These are phyloP conservation scores for Agrotis puta DNA, from an alignment of 2,888 invertebrate genomes.

Conservation along the genomic window DNA sequence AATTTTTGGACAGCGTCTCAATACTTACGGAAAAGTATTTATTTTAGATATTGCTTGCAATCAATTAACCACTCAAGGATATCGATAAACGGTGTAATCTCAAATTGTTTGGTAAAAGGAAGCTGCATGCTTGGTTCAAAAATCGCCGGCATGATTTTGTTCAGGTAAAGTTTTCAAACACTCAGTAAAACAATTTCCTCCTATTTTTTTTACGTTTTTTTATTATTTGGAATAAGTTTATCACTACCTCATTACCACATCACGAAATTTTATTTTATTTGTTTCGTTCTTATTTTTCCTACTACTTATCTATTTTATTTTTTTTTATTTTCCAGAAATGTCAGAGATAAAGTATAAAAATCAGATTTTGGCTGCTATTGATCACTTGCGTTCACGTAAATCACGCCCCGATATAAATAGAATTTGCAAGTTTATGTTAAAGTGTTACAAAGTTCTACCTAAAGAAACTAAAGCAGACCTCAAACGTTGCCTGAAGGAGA, in stretches of 20 bases:
- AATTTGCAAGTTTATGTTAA: conserved; percentile 95
- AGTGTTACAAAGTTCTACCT: conserved; percentile 93
- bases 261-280: conserved; percentile 23
- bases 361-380: conserved; percentile 95
- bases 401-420: conserved; percentile 96
- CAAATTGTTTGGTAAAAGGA: conserved; percentile 6
- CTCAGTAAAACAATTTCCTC: background rate
- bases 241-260: background rate
- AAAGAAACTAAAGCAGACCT: conserved; percentile 93
- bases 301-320: conserved; percentile 43
- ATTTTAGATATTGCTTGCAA: conserved; percentile 5
- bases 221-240: conserved; percentile 31
- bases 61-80: background rate
- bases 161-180: conserved; percentile 76
- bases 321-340: conserved; percentile 85
- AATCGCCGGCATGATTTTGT: conserved; percentile 86
- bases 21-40: background rate
- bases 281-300: conserved; percentile 1
- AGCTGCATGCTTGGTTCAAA: conserved; percentile 69
- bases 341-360: conserved; percentile 93
- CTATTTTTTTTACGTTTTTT: background rate
- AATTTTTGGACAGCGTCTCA: conserved; percentile 9
- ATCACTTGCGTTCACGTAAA: conserved; percentile 95
- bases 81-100: background rate
- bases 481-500: conserved; percentile 94